A percentile compares a stretch with the other conserved stretches of the same genome.
These are phyloP conservation scores for Solenodon paradoxus DNA, from an alignment of 2,113 vertebrate species.

Conservation along the genomic window DNA sequence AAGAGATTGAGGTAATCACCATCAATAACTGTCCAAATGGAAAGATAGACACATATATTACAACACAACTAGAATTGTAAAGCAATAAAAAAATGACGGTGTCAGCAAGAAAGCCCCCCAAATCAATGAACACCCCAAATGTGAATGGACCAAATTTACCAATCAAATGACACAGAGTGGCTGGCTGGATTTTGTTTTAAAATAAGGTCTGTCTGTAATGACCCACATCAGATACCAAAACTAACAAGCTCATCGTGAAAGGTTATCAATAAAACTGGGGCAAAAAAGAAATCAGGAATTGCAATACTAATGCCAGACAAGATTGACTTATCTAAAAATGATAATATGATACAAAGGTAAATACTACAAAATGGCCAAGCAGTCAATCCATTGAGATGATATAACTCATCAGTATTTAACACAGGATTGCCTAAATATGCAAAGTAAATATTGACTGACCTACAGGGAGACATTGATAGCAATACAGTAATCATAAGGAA, in stretches of 20 bases:
- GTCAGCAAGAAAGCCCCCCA: too few relatives aligned
- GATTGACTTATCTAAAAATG: not conserved
- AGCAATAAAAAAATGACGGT: not conserved
- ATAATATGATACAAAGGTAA: not conserved
- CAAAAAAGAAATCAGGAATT: too few relatives aligned
- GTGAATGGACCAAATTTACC: too few relatives aligned
- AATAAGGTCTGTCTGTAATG: too few relatives aligned
- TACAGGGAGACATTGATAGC: too few relatives aligned
- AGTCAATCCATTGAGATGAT: not conserved
- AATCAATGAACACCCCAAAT: too few relatives aligned
- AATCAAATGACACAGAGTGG: too few relatives aligned
- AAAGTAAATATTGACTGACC: not conserved
- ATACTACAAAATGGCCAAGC: not conserved
- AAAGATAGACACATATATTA: not conserved
- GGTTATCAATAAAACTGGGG: too few relatives aligned
- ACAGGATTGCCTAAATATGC: not conserved
- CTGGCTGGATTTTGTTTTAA: too few relatives aligned
- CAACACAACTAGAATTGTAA: not conserved
- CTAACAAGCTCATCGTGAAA: too few relatives aligned
- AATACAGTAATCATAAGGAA: too few relatives aligned
- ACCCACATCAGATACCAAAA: too few relatives aligned
- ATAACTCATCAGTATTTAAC: not conserved
- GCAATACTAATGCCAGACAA: not conserved
- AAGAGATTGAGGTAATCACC: not conserved
- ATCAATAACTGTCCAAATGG: not conserved